Conservation (phyloP, 2,888 invertebrate genomes). For the Phengaris arion region DNA sequence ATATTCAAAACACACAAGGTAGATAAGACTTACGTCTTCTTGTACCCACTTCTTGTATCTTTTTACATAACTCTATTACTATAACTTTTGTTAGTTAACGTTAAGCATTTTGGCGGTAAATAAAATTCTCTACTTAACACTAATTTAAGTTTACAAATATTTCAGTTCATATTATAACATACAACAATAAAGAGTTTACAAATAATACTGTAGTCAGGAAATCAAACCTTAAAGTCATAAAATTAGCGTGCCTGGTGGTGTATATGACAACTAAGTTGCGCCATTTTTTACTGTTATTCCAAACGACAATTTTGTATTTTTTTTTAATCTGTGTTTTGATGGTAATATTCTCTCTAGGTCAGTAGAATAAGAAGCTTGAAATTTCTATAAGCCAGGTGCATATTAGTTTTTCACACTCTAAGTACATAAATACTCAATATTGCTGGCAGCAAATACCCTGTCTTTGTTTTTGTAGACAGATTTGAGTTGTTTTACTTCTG, state of each 20-base stretch:
- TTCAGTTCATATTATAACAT: constrained; percentile 26
- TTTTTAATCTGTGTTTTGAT: background rate
- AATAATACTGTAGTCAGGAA: background rate
- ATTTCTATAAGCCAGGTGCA: background rate
- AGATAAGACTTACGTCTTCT: background rate
- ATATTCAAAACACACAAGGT: background rate
- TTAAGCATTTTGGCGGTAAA: constrained; percentile 29
- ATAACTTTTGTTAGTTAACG: background rate
- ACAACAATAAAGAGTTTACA: constrained; percentile 28
- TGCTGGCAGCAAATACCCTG: constrained; percentile 1
- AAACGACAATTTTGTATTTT: background rate
- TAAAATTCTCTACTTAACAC: constrained; percentile 32
- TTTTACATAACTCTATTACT: constrained; percentile 7
- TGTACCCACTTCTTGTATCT: background rate
- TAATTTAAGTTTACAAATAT: constrained; percentile 28
- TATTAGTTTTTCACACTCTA: constrained; percentile 2
- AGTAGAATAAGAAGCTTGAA: background rate
- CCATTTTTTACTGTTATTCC: background rate
- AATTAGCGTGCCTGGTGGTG: background rate
- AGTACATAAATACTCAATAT: background rate
- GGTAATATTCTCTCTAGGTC: too few relatives aligned
- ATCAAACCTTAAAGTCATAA: background rate
- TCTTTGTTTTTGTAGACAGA: constrained; percentile 5
- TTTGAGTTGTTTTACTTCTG: background rate
- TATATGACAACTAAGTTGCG: background rate